Evolutionary conservation across 2,113 vertebrate genomes (phyloP).

Genomic region (Thamnaconus septentrionalis): DNA sequence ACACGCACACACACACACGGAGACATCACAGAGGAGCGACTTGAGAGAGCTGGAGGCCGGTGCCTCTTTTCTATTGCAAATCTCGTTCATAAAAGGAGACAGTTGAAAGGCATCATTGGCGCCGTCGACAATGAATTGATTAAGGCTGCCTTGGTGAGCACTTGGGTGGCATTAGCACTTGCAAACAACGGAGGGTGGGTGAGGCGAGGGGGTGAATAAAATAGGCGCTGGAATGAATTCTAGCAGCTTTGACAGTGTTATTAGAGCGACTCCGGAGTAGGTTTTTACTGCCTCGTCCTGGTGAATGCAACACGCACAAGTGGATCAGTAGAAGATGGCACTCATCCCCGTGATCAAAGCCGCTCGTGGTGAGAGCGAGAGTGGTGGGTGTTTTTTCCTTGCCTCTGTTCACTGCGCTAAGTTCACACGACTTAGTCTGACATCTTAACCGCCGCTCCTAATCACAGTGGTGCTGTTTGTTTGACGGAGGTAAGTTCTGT

Average conservation of each 20-base stretch:
- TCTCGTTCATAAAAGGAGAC: slow-evolving; percentile 38
- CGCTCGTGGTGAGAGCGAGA: slow-evolving; percentile 15
- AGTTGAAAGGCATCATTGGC: slow-evolving; percentile 54
- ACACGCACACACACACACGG: neutral
- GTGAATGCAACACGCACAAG: neutral
- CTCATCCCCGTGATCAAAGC: slow-evolving; percentile 61
- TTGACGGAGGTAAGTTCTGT: slow-evolving; percentile 25
- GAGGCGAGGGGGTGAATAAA: neutral
- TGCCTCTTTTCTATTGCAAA: slow-evolving; percentile 49
- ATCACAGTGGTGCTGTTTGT: slow-evolving; percentile 2
- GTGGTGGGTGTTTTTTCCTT: slow-evolving; percentile 16
- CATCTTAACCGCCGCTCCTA: slow-evolving; percentile 27
- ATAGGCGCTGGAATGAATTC: neutral
- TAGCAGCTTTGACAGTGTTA: neutral
- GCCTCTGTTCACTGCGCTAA: no score
- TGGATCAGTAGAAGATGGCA: slow-evolving; percentile 36
- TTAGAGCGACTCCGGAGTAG: neutral
- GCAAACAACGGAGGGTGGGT: neutral
- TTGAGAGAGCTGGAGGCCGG: slow-evolving; percentile 30
- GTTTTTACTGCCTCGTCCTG: neutral
- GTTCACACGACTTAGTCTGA: slow-evolving; percentile 23
- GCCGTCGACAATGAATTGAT: slow-evolving; percentile 50
- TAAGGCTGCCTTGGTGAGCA: slow-evolving; percentile 30
- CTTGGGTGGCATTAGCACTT: slow-evolving; percentile 22
- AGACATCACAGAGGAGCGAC: slow-evolving; percentile 11